Conservation (phyloP, 2,797 vertebrate genomes). For the Furcifer pardalis region DNA sequence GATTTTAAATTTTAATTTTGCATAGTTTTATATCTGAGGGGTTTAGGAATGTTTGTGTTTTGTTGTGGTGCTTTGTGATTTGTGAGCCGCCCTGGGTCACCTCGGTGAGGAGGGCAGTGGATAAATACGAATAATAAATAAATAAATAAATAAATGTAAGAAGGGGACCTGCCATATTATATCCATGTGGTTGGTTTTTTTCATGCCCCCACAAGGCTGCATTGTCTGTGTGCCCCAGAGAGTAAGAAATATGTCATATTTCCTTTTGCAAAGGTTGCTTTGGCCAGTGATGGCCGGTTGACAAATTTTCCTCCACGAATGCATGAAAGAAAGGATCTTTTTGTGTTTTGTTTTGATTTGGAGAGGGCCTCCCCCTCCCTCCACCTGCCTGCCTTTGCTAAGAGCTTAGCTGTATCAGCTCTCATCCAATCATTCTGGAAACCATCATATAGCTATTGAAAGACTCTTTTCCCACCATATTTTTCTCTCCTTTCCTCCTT, state of each 20-base stretch:
- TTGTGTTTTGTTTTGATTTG: slow-evolving; percentile 36
- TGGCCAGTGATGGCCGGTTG: background rate
- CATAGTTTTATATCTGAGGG: too few species aligned
- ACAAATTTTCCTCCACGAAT: slow-evolving; percentile 14
- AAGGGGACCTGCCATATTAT: too few species aligned
- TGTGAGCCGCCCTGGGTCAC: too few species aligned
- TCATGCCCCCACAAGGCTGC: background rate
- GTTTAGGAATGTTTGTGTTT: too few species aligned
- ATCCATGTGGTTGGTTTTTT: background rate
- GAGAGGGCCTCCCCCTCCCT: background rate
- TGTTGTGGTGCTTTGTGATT: too few species aligned
- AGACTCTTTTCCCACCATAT: slow-evolving; percentile 61
- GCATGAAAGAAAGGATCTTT: background rate
- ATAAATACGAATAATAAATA: too few species aligned
- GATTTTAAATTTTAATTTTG: too few species aligned
- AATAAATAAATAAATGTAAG: too few species aligned
- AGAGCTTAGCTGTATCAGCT: slow-evolving; percentile 57
- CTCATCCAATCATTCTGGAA: slow-evolving; percentile 44
- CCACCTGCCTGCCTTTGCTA: slow-evolving; percentile 49
- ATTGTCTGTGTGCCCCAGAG: too few species aligned
- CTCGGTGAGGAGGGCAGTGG: too few species aligned
- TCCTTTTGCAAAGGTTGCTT: background rate
- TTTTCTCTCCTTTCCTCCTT: slow-evolving; percentile 49
- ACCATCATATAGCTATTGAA: slow-evolving; percentile 61
- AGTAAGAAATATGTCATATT: background rate